Evolutionary conservation across 1,140 invertebrate species (phyloP).

Genomic region (Rhysida immarginata): DNA sequence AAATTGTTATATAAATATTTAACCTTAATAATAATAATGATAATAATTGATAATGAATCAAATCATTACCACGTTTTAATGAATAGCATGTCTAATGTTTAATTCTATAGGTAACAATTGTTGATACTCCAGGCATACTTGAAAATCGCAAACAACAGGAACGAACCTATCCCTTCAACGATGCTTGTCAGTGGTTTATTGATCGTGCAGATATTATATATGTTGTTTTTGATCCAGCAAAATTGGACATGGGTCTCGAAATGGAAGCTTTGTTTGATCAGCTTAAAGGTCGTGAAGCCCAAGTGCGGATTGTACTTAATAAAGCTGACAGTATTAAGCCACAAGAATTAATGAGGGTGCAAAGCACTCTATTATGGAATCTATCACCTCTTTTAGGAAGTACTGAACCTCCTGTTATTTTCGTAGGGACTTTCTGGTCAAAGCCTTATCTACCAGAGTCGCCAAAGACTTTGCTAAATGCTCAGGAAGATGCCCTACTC

Average conservation of each 20-base stretch:
- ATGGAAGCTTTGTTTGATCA: conserved; percentile 85
- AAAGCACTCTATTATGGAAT: conserved; percentile 88
- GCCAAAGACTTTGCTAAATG: conserved; percentile 31
- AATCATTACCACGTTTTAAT: no score
- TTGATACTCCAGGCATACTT: conserved; percentile 88
- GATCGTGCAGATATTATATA: conserved; percentile 89
- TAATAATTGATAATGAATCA: no score
- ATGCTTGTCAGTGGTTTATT: conserved; percentile 92
- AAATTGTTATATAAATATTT: background rate
- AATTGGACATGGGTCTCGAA: conserved; percentile 85
- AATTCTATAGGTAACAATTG: conserved; percentile 70
- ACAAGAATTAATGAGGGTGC: conserved; percentile 80
- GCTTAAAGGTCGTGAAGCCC: conserved; percentile 78
- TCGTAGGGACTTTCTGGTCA: conserved; percentile 82
- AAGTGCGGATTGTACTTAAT: conserved; percentile 74
- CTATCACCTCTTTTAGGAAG: conserved; percentile 87
- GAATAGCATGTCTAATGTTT: no score
- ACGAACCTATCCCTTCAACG: conserved; percentile 82
- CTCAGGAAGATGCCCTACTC: conserved; percentile 75
- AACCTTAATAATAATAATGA: no score
- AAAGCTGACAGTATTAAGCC: conserved; percentile 87
- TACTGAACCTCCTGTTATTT: conserved; percentile 67
- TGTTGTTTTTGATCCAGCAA: conserved; percentile 84
- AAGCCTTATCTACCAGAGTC: conserved; percentile 46
- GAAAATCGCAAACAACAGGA: conserved; percentile 87